Evolutionary conservation across 2,113 vertebrate species (phyloP), one percentile per base, ranked within the genome.

Genomic region (Aptenodytes patagonicus): DNA sequence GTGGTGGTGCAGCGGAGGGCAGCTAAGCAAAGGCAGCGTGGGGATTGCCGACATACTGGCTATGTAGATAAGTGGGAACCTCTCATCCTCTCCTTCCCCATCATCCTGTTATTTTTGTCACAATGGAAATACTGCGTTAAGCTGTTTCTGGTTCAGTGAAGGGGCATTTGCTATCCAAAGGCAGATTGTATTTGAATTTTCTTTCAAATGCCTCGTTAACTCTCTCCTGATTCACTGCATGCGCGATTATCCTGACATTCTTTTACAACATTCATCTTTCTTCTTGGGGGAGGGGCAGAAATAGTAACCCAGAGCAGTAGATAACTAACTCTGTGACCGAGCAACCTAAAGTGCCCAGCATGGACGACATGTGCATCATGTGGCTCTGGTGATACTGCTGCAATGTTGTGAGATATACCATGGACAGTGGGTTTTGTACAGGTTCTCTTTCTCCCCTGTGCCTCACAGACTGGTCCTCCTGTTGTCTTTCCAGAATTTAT

Each of bases 111-210:
- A 25, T 65, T 88, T 79, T 83, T 86, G 85, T 88, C 66, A 73
- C 52, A 80, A 65, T 88, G 40, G 58, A 92, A 86, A 29, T 79
- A 61, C 26, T 80, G 58, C 86, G 55, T 92, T 92, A 86, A 90
- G 86, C 66, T 73, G 24, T 88, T 94, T 95, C 90, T 95, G 94
- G 93, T 95, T 96, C 95, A 96, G 40, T 80, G 94, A 34, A 61
- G 75, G 93, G 94, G 7, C 85, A 83, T 52, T 44, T 80, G 66
- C 79, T 80, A 21, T 72, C 79, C 75, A 57, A 88, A 93, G 85
- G 83, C 96, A 90, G 62, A 28, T 54, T 80, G 32, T 58, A 82
- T 82, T 86, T 88, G 84, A 83, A 60, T 93, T 95, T 88, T 34
- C 58, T 76, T 95, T 91, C 62, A 40, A 83, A 92, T 77, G 88